Percentiles rank a stretch among this genome's conserved stretches.
These are phyloP conservation scores for Anthophora plumipes DNA, from an alignment of 2,888 invertebrate genomes.

Conservation along the genomic window DNA sequence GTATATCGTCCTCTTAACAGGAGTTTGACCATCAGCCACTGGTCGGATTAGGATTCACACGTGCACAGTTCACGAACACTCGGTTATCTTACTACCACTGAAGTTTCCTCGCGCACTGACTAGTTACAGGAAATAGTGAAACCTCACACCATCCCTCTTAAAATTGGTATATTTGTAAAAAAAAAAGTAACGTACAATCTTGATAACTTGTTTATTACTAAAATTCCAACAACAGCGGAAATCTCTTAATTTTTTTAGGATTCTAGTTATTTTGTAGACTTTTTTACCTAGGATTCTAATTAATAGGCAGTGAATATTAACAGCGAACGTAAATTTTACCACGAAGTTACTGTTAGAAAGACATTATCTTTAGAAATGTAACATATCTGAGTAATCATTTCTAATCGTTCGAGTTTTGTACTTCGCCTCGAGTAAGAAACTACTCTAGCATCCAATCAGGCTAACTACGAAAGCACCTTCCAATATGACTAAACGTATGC, in stretches of 20 bases:
- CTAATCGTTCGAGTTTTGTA: neutral
- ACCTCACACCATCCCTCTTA: neutral
- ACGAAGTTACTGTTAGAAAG: too few species aligned
- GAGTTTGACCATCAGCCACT: conserved; percentile 21
- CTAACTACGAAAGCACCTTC: neutral
- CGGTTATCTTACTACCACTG: conserved; percentile 1
- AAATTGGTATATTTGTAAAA: too few species aligned
- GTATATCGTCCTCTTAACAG: neutral
- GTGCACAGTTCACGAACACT: neutral
- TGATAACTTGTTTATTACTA: too few species aligned
- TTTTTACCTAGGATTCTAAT: too few species aligned
- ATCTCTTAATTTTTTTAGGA: too few species aligned
- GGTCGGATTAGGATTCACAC: conserved; percentile 24
- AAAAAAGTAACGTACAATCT: too few species aligned
- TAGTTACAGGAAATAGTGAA: neutral
- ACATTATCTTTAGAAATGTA: neutral
- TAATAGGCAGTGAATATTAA: too few species aligned
- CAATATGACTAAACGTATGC: neutral
- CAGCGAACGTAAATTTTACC: too few species aligned
- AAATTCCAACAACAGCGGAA: too few species aligned
- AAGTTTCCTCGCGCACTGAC: neutral
- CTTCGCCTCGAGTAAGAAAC: neutral
- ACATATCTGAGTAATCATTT: neutral
- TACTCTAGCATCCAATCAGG: too few species aligned
- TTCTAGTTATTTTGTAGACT: too few species aligned